phyloP scores from a whole-genome alignment of 2,797 vertebrate genomes.

The Gila robusta region DNA sequence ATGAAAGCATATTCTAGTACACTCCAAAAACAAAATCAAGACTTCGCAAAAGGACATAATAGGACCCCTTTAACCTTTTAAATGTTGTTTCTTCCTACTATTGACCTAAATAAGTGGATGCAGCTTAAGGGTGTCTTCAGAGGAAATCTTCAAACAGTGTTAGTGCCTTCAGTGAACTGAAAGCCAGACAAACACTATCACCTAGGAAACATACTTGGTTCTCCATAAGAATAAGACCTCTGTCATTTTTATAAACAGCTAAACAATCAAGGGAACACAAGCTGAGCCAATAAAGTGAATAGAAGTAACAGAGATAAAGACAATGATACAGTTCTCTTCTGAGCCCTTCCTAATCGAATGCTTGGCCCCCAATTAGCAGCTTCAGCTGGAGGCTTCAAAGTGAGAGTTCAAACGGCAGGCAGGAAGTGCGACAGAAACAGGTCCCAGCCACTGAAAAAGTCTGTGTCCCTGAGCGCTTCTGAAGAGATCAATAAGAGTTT shows the following conservation, averaged over 20 bases:
- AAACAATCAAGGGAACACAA: background rate
- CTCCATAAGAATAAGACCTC: constrained; percentile 7
- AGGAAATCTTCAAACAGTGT: constrained; percentile 34
- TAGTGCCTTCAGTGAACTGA: constrained; percentile 8
- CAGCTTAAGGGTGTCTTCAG: constrained; percentile 4
- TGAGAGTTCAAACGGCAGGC: constrained; percentile 17
- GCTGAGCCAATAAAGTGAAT: constrained; percentile 2
- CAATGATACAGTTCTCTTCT: constrained; percentile 3
- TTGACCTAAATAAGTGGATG: constrained; percentile 26
- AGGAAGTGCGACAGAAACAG: constrained; percentile 2
- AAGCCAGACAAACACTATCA: background rate
- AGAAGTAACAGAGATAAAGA: constrained; percentile 8
- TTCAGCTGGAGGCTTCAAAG: constrained; percentile 40
- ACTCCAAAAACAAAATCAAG: too few species aligned
- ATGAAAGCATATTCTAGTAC: too few species aligned
- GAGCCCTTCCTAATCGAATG: constrained; percentile 5
- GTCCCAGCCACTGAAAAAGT: background rate
- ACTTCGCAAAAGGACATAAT: too few species aligned
- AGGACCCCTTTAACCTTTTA: too few species aligned
- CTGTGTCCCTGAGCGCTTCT: constrained; percentile 5
- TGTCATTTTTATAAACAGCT: background rate
- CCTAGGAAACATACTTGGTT: background rate
- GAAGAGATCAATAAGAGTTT: constrained; percentile 40
- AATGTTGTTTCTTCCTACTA: background rate
- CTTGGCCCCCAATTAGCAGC: constrained; percentile 29